Conservation (phyloP, 2,888 invertebrate species). For the Drosophila sordidapex region DNA sequence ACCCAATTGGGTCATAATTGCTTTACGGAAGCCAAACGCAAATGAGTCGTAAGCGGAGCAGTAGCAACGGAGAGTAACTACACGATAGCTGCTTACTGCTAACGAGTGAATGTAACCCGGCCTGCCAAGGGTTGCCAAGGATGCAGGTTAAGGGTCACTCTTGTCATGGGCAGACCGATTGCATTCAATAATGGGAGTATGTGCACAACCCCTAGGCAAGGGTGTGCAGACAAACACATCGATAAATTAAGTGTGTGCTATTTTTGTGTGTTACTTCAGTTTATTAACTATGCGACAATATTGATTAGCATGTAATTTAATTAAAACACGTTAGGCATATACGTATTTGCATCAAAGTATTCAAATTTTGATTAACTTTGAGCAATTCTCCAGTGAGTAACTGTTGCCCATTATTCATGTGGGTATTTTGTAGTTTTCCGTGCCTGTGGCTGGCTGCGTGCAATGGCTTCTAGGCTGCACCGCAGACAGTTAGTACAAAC, state of each 20-base stretch:
- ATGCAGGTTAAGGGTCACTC: slow-evolving; percentile 34
- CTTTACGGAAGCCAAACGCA: slow-evolving; percentile 73
- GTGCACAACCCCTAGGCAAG: not conserved
- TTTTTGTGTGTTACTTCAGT: not conserved
- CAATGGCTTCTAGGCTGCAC: not conserved
- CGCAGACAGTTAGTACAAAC: not conserved
- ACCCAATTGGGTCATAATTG: slow-evolving; percentile 79
- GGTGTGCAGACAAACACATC: not conserved
- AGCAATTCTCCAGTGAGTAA: not conserved
- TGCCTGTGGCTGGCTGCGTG: not conserved
- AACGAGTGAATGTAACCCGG: slow-evolving; percentile 2
- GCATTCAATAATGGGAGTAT: slow-evolving; percentile 11
- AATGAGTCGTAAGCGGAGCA: slow-evolving; percentile 67
- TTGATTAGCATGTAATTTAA: not conserved
- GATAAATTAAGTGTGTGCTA: not conserved
- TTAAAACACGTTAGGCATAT: not conserved
- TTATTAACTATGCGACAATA: not conserved
- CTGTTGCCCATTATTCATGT: not conserved
- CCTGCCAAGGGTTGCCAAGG: slow-evolving; percentile 4
- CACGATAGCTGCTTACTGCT: slow-evolving; percentile 4
- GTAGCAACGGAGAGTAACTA: slow-evolving; percentile 5
- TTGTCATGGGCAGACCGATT: slow-evolving; percentile 13
- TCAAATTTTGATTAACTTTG: not conserved
- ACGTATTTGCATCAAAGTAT: not conserved
- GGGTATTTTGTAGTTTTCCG: not conserved